These are phyloP conservation scores for Scopus umbretta DNA, from an alignment of 2,113 vertebrate genomes.

Conservation along the genomic window DNA sequence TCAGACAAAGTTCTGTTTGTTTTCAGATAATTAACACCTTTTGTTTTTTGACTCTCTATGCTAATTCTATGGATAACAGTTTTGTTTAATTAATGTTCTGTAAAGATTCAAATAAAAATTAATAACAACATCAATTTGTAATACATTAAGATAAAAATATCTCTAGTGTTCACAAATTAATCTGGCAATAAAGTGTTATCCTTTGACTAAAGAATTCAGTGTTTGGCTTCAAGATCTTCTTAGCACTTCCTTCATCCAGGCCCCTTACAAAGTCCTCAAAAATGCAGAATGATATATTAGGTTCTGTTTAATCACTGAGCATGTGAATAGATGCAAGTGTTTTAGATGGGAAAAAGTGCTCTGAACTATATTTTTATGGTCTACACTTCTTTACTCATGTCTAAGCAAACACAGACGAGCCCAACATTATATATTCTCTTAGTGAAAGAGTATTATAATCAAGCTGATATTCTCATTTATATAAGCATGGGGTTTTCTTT, in stretches of 20 bases:
- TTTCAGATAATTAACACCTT: conserved; percentile 7
- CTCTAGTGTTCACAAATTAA: neutral
- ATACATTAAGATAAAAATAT: neutral
- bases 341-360: neutral
- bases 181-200: neutral
- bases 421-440: neutral
- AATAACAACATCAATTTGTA: neutral
- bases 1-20: neutral
- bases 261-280: neutral
- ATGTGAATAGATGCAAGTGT: neutral
- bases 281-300: neutral
- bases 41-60: neutral
- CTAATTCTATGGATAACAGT: neutral
- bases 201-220: neutral
- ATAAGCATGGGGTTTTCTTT: neutral
- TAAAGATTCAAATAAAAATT: neutral
- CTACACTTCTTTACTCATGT: neutral
- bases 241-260: neutral
- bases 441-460: neutral
- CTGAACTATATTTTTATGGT: neutral
- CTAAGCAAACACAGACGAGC: neutral
- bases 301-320: neutral
- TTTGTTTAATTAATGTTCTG: neutral
- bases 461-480: conserved; percentile 30
- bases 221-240: neutral